phyloP scores from a whole-genome alignment of 2,113 vertebrate species.

The Aleadryas rufinucha region DNA sequence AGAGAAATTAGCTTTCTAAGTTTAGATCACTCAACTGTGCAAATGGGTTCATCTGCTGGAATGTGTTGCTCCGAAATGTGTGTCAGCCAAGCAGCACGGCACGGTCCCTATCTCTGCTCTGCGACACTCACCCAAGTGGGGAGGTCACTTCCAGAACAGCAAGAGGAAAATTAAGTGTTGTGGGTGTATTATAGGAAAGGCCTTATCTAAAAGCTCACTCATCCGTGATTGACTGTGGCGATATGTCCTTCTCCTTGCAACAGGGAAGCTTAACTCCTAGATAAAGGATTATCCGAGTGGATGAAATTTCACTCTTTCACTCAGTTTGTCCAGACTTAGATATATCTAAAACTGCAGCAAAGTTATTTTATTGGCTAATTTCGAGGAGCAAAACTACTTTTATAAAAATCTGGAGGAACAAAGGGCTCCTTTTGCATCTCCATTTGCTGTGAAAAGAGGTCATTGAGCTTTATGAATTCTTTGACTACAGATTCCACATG shows the following conservation, averaged over 20 bases:
- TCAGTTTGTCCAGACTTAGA: not conserved
- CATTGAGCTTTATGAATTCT: not conserved
- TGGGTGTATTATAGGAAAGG: constrained; percentile 44
- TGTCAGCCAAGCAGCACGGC: constrained; percentile 28
- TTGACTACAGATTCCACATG: not conserved
- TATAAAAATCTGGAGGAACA: not conserved
- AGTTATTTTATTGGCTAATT: not conserved
- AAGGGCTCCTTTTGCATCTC: not conserved
- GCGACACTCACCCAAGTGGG: not conserved
- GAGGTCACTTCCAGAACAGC: constrained; percentile 29
- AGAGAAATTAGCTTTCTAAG: constrained; percentile 72
- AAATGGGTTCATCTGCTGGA: constrained; percentile 63
- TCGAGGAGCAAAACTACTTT: not conserved
- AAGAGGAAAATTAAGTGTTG: constrained; percentile 53
- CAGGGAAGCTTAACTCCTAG: not conserved
- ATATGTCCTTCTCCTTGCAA: not conserved
- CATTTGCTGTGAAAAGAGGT: not conserved
- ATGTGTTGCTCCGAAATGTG: constrained; percentile 38
- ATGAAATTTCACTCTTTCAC: not conserved
- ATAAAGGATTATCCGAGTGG: constrained; percentile 19
- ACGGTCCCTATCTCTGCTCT: constrained; percentile 47
- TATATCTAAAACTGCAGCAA: not conserved
- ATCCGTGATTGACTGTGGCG: not conserved
- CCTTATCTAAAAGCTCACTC: constrained; percentile 47
- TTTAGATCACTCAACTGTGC: constrained; percentile 71